Evolutionary conservation across 2,797 vertebrate species (phyloP).

Genomic region (Lemur catta): DNA sequence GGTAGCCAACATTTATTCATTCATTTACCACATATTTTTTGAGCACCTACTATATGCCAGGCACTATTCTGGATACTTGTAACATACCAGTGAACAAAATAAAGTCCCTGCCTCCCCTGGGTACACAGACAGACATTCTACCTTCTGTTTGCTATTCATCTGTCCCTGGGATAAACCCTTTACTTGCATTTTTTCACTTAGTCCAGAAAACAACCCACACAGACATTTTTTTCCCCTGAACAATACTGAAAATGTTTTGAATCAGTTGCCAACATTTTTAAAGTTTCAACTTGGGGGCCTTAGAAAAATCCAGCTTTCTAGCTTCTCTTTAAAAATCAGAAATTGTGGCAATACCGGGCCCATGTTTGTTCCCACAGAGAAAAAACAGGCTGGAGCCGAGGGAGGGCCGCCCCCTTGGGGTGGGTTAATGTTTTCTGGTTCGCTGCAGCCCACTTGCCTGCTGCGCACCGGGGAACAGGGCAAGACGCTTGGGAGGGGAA

Average conservation of each 20-base stretch:
- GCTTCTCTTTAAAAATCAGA: background rate
- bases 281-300: background rate
- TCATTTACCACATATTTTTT: background rate
- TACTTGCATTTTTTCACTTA: background rate
- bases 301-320: constrained; percentile 6
- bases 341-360: background rate
- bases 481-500: background rate
- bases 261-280: background rate
- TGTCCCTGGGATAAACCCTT: background rate
- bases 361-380: background rate
- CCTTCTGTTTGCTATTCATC: background rate
- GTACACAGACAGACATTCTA: background rate
- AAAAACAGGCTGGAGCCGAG: background rate
- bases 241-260: background rate
- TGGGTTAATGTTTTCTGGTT: background rate
- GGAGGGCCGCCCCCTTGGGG: background rate
- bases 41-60: background rate
- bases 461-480: background rate
- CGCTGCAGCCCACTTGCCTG: background rate
- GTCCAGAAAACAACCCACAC: background rate
- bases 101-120: background rate
- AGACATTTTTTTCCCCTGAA: background rate
- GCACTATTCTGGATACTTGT: background rate
- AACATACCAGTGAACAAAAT: background rate
- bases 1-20: background rate